Evolutionary conservation across 2,113 vertebrate species (phyloP).

Genomic region (Forbesichthys papilliferus): DNA sequence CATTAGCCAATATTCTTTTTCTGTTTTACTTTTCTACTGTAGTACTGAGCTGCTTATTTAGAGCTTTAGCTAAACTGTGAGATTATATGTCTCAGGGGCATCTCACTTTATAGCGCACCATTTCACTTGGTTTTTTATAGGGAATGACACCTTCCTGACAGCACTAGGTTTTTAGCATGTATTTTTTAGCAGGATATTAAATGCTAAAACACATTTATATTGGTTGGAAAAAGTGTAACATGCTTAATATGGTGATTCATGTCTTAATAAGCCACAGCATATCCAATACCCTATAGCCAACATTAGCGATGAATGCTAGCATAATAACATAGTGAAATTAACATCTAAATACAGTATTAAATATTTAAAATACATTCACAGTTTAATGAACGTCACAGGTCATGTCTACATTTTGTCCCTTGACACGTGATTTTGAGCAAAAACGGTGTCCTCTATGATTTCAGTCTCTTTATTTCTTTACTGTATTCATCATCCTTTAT

Average conservation of each 20-base stretch:
- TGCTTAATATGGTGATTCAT: too few relatives aligned
- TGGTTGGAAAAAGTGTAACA: too few relatives aligned
- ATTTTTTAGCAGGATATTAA: neutral
- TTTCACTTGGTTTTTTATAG: neutral
- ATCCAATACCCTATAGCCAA: too few relatives aligned
- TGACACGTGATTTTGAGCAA: neutral
- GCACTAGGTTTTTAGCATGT: neutral
- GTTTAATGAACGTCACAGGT: too few relatives aligned
- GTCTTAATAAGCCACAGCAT: too few relatives aligned
- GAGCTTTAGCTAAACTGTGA: neutral
- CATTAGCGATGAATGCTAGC: too few relatives aligned
- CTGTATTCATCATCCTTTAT: neutral
- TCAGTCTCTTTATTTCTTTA: neutral
- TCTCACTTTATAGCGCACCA: neutral
- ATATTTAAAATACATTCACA: too few relatives aligned
- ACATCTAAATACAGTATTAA: too few relatives aligned
- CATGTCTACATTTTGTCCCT: too few relatives aligned
- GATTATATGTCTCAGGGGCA: neutral
- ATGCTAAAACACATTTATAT: neutral
- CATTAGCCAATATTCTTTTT: neutral
- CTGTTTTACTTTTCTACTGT: neutral
- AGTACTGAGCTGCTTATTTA: neutral
- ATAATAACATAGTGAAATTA: too few relatives aligned
- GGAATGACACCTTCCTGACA: neutral
- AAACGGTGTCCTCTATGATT: neutral